These are phyloP conservation scores for Lacanobia oleracea DNA, from an alignment of 2,888 invertebrate species.

Conservation along the genomic window DNA sequence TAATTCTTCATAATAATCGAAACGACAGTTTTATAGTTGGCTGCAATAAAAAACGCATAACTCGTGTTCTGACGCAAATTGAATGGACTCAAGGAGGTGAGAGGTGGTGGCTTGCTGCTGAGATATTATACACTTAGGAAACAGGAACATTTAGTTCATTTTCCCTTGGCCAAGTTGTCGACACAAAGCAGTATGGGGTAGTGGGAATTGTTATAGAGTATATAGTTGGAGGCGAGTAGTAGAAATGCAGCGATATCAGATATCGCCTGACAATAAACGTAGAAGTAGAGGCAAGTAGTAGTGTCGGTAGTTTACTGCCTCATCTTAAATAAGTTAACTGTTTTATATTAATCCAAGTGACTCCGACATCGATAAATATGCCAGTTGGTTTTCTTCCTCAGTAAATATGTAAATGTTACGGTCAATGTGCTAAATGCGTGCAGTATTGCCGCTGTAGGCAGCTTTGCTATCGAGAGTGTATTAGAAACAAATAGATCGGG, in stretches of 20 bases:
- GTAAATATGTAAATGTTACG: constrained; percentile 59
- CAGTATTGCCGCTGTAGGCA: constrained; percentile 27
- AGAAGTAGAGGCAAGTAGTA: constrained; percentile 29
- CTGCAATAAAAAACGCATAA: constrained; percentile 88
- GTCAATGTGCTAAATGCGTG: constrained; percentile 43
- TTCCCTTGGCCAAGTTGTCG: constrained; percentile 61
- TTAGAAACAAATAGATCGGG: constrained; percentile 29
- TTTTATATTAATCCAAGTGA: constrained; percentile 51
- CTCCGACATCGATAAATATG: constrained; percentile 44
- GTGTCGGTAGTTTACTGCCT: constrained; percentile 34
- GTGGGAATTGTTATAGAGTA: constrained; percentile 65
- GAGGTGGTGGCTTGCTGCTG: constrained; percentile 63
- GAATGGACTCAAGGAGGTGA: constrained; percentile 79
- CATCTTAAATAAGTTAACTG: constrained; percentile 51
- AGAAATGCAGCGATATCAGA: constrained; percentile 60
- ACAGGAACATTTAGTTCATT: constrained; percentile 62
- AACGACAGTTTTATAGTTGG: constrained; percentile 84
- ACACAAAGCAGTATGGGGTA: constrained; percentile 79
- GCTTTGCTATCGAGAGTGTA: constrained; percentile 5
- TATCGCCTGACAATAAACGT: constrained; percentile 55
- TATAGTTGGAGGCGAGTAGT: constrained; percentile 45
- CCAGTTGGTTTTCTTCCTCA: constrained; percentile 53
- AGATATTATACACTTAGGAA: constrained; percentile 65
- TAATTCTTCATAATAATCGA: constrained; percentile 79
- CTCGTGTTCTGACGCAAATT: constrained; percentile 83